These are phyloP conservation scores for Lagopus muta DNA, from an alignment of 2,113 vertebrate genomes.

Conservation along the genomic window DNA sequence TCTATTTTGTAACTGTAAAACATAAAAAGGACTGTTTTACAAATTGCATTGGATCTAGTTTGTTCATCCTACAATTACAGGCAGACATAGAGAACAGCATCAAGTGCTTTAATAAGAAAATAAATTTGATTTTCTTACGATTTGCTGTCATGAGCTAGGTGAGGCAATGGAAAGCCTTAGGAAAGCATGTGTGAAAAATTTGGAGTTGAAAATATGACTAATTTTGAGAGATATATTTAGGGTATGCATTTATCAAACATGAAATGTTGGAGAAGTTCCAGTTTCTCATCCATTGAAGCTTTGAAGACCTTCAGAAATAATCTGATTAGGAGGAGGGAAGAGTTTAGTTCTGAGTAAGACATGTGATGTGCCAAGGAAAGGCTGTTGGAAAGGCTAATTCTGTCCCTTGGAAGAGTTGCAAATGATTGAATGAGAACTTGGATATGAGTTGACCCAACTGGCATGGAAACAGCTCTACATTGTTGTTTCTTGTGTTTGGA, in stretches of 20 bases:
- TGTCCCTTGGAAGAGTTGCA: neutral
- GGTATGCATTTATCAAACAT: rapidly evolving
- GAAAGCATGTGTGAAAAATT: neutral
- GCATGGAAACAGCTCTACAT: neutral
- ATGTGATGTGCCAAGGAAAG: neutral
- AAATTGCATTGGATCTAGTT: neutral
- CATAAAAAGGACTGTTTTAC: neutral
- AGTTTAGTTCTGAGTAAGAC: neutral
- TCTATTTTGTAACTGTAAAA: neutral
- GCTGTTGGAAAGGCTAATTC: neutral
- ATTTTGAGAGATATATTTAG: neutral
- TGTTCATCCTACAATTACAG: neutral
- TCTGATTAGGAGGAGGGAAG: neutral
- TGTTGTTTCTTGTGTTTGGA: neutral
- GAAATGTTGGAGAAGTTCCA: neutral
- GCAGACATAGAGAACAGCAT: neutral
- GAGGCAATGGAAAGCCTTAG: neutral
- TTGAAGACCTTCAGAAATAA: neutral
- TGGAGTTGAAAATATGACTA: neutral
- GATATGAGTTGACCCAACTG: neutral
- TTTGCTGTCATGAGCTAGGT: neutral
- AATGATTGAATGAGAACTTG: neutral
- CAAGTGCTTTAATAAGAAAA: neutral
- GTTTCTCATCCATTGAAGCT: neutral
- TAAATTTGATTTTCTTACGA: neutral